Base-by-base conservation (phyloP, 2,113 vertebrate species). In the Neodon shergylaensis region DNA sequence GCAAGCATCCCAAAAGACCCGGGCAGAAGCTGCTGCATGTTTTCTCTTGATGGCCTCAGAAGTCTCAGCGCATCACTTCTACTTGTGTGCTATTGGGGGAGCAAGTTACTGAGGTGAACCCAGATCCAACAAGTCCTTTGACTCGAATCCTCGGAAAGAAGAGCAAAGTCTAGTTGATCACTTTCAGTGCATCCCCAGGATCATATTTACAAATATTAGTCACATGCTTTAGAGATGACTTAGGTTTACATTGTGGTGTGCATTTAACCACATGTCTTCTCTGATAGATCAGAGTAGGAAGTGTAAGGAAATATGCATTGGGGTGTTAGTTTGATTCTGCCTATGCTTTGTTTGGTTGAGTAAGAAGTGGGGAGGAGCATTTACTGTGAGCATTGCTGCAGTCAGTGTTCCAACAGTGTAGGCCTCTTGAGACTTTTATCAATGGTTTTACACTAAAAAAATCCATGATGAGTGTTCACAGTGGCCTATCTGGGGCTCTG, bases 351-450 rank as follows among this genome's bases (percentile, higher is more conserved):
- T 87, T 93, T 61, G 7, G 49, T 5, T 95, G 26, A 14, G 17
- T 65, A 65, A 95, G 19, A 14, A 10, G 28, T 63, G 1, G 33
- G 47, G 54, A 58, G 11, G 9, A 28, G 7, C 33, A 36, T n/a
- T 16, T 72, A 33, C 72, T 92, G 1, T 70, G 58, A 87, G 49
- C 90, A 92, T 77, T 86, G 22, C 12, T 58, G 2, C 31, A 95
- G 77, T 28, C 11, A 63, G 4, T 65, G 7, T 42, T 85, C 91
- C 44, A 79, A 42, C 5, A 33, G 17, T 73, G 21, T 7, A 13
- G 44, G 63, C 93, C 63, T 68, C 49, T 77, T 10, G 28, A 39
- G 65, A 88, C 39, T 95, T 96, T 84, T 89, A 73, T 77, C 16
- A 78, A 31, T 76, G 39, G 36, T 14, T 95, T 39, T 89, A 66